A percentile compares a stretch with the other conserved stretches of the same genome.
phyloP scores from a whole-genome alignment of 2,888 invertebrate species.

The Glyphotaelius pellucidus region DNA sequence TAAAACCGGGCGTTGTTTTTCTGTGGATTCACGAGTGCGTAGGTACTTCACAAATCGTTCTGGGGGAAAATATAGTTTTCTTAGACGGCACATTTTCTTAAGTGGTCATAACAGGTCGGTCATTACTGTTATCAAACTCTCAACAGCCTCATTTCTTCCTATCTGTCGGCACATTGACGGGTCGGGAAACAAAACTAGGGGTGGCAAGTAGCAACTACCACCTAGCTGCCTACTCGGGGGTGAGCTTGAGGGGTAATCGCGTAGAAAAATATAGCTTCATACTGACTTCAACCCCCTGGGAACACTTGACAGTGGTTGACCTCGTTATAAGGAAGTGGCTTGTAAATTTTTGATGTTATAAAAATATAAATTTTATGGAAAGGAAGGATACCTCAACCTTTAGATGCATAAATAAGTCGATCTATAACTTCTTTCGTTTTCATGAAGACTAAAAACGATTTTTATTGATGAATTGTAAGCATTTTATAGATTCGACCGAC shows the following conservation, averaged over 20 bases:
- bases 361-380: background rate
- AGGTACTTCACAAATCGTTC: constrained; percentile 4
- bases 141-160: constrained; percentile 12
- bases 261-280: constrained; percentile 2
- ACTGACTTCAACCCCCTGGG: background rate
- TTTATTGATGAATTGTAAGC: background rate
- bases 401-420: background rate
- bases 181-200: background rate
- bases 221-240: background rate
- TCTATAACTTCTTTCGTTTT: background rate
- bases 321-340: background rate
- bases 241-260: background rate
- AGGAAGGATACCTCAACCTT: background rate
- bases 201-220: background rate
- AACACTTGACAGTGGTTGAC: background rate
- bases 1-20: background rate
- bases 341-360: background rate
- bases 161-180: constrained; percentile 12
- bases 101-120: constrained; percentile 26
- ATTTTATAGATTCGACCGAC: background rate
- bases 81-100: constrained; percentile 19
- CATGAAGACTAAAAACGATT: background rate
- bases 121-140: constrained; percentile 35
- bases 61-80: constrained; percentile 5
- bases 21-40: background rate